These are phyloP conservation scores for Threskiornis aethiopicus DNA, from an alignment of 2,797 vertebrate species.

Conservation along the genomic window DNA sequence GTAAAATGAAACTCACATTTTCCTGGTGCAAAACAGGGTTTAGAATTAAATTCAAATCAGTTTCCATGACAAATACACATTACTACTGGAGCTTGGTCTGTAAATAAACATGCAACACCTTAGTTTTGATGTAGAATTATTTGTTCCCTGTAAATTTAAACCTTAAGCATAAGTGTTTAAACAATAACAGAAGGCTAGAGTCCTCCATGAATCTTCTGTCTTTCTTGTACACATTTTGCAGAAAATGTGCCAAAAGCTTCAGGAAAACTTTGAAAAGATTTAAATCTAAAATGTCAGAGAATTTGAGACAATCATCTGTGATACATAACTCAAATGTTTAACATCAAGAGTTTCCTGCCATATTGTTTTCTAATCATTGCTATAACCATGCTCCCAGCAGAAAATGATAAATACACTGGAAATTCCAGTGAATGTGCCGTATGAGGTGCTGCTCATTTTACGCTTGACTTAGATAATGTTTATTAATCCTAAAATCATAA, in stretches of 20 bases:
- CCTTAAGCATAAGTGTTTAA: constrained; percentile 1
- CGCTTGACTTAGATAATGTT: neutral
- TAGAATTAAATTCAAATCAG: constrained; percentile 62
- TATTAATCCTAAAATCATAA: constrained; percentile 46
- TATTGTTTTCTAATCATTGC: constrained; percentile 46
- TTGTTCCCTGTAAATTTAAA: constrained; percentile 17
- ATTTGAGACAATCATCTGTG: constrained; percentile 18
- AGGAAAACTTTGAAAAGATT: constrained; percentile 21
- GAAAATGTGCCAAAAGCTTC: constrained; percentile 12
- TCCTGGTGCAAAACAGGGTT: constrained; percentile 56
- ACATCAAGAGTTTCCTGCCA: constrained; percentile 32
- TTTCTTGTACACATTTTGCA: neutral
- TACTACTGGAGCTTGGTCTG: constrained; percentile 35
- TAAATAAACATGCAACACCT: constrained; percentile 57
- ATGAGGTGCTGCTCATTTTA: constrained; percentile 37
- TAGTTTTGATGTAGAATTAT: constrained; percentile 41
- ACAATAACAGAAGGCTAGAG: neutral
- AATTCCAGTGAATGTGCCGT: neutral
- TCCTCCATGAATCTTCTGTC: neutral
- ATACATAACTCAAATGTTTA: constrained; percentile 26
- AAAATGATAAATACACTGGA: constrained; percentile 17
- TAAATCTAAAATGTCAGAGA: constrained; percentile 30
- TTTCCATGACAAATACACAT: constrained; percentile 65
- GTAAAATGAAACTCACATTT: constrained; percentile 74
- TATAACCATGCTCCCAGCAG: neutral